Conservation (phyloP, 2,888 invertebrate species). For the Cabera pusaria region DNA sequence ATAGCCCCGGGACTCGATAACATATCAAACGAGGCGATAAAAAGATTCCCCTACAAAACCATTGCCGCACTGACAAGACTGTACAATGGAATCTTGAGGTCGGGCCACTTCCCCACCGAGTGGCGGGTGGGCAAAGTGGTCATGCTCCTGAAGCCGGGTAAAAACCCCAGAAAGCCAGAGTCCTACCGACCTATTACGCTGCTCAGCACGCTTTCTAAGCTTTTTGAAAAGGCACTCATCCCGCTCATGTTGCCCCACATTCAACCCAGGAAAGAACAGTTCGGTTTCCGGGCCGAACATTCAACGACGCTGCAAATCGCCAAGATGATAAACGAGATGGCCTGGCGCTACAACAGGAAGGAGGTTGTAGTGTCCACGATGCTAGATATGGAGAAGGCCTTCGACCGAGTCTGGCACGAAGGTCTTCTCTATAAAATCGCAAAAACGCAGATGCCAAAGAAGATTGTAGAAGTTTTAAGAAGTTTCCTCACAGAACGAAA, state of each 20-base stretch:
- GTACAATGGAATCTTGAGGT: background rate
- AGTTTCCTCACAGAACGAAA: background rate
- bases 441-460: background rate
- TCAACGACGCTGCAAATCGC: background rate
- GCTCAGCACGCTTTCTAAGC: background rate
- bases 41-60: no score
- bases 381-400: constrained; percentile 33
- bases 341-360: constrained; percentile 23
- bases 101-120: background rate
- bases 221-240: background rate
- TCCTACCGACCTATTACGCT: background rate
- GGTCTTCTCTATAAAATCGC: constrained; percentile 25
- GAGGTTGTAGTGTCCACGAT: constrained; percentile 28
- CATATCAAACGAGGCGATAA: no score
- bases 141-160: background rate
- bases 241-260: background rate
- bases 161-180: background rate
- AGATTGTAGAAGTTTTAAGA: background rate
- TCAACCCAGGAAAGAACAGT: background rate
- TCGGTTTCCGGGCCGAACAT: background rate
- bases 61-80: background rate
- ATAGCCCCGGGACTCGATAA: no score
- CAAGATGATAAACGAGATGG: constrained; percentile 9
- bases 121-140: background rate
- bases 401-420: constrained; percentile 41